These are phyloP conservation scores for Aspiorhynchus laticeps DNA, from an alignment of 2,113 vertebrate genomes.

Conservation along the genomic window DNA sequence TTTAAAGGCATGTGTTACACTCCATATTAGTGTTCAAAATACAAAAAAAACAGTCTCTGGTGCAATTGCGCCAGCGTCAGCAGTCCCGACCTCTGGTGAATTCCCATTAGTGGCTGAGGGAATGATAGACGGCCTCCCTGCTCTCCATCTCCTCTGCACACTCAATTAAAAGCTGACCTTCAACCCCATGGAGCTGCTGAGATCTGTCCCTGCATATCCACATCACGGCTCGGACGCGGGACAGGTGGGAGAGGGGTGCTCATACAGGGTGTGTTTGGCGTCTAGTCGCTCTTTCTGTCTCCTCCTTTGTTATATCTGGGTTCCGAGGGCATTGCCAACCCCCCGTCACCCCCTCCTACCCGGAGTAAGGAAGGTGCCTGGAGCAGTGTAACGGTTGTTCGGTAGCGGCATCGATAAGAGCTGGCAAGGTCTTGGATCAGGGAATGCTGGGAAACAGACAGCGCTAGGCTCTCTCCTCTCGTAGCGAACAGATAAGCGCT, in stretches of 20 bases:
- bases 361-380: constrained; percentile 19
- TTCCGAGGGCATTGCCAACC: constrained; percentile 26
- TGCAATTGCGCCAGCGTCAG: constrained; percentile 65
- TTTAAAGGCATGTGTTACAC: constrained; percentile 55
- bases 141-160: constrained; percentile 63
- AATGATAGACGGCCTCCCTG: constrained; percentile 65
- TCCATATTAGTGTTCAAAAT: constrained; percentile 67
- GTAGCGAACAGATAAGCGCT: constrained; percentile 61
- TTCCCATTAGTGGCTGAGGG: constrained; percentile 67
- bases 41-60: constrained; percentile 56
- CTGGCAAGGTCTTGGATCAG: constrained; percentile 51
- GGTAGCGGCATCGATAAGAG: constrained; percentile 56
- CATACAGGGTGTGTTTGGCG: constrained; percentile 10
- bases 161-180: constrained; percentile 78
- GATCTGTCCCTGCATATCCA: constrained; percentile 50
- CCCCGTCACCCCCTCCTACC: constrained; percentile 9
- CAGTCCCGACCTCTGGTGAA: constrained; percentile 59
- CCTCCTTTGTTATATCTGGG: constrained; percentile 22
- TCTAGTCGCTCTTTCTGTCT: neutral
- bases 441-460: constrained; percentile 48
- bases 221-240: neutral
- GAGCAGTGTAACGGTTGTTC: constrained; percentile 30
- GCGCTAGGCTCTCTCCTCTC: constrained; percentile 25
- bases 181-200: constrained; percentile 56
- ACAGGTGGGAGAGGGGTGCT: constrained; percentile 8